Evolutionary conservation across 2,888 invertebrate species (phyloP).

Genomic region (Leptothorax acervorum): DNA sequence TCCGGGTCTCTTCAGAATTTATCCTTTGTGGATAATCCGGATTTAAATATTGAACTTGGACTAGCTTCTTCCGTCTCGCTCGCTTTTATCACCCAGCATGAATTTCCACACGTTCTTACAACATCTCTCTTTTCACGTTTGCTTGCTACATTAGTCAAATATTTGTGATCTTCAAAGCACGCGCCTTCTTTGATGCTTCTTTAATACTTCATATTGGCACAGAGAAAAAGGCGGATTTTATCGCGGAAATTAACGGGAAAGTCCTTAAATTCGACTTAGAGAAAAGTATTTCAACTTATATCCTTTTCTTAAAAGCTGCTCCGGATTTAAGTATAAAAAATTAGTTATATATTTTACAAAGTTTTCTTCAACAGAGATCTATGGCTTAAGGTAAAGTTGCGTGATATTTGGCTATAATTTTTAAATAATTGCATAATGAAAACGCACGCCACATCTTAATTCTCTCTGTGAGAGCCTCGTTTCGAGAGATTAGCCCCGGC

Average conservation of each 20-base stretch:
- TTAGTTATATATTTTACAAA: constrained; percentile 3
- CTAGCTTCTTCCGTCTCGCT: constrained; percentile 57
- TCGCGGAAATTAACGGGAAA: background rate
- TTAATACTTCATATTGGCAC: background rate
- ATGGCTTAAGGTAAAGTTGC: background rate
- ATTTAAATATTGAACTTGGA: constrained; percentile 74
- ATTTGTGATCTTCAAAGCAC: constrained; percentile 21
- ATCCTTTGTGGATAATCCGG: constrained; percentile 69
- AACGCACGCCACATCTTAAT: constrained; percentile 32
- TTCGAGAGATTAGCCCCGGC: background rate
- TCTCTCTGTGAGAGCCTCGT: background rate
- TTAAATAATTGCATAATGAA: constrained; percentile 35
- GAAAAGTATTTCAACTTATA: background rate
- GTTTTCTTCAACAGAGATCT: background rate
- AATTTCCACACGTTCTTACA: constrained; percentile 46
- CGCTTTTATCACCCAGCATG: constrained; percentile 53
- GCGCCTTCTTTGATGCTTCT: background rate
- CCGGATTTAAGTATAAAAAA: constrained; percentile 7
- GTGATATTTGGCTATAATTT: constrained; percentile 7
- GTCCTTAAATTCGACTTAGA: background rate
- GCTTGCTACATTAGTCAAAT: constrained; percentile 38
- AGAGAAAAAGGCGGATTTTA: background rate
- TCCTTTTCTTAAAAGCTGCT: background rate
- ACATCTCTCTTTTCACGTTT: constrained; percentile 38
- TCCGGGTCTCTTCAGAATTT: constrained; percentile 49